Evolutionary conservation across 2,113 vertebrate species (phyloP).

Genomic region (Eurystomus gularis): DNA sequence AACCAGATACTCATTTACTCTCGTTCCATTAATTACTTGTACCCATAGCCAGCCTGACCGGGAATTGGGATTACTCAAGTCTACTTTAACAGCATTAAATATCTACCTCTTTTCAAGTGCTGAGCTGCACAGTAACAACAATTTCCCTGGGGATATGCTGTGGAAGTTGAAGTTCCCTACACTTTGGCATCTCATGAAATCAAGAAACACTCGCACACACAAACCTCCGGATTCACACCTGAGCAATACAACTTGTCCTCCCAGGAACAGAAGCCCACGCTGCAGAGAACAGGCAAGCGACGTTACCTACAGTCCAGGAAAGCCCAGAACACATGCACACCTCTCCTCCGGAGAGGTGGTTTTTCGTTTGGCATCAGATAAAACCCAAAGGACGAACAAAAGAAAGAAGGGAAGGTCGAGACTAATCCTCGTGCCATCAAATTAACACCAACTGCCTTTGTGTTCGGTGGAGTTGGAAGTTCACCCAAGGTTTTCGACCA

Average conservation of each 20-base stretch:
- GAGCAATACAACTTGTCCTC: constrained; percentile 53
- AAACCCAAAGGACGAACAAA: not conserved
- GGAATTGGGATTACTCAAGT: not conserved
- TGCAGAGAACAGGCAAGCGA: constrained; percentile 21
- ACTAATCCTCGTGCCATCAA: not conserved
- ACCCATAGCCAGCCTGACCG: not conserved
- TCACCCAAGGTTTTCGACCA: not conserved
- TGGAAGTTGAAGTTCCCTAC: not conserved
- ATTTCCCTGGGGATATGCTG: not conserved
- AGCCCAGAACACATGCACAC: not conserved
- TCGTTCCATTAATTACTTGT: not conserved
- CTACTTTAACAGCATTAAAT: not conserved
- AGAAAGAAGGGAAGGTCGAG: not conserved
- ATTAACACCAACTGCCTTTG: not conserved
- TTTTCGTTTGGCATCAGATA: not conserved
- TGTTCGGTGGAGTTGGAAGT: not conserved
- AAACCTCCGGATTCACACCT: constrained; percentile 58
- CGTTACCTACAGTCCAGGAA: not conserved
- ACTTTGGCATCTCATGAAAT: constrained; percentile 14
- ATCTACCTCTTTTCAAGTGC: not conserved
- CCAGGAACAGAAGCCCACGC: not conserved
- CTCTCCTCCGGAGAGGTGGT: not conserved
- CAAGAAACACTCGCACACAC: constrained; percentile 28
- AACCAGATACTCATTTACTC: not conserved
- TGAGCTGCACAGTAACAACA: not conserved